phyloP scores from a whole-genome alignment of 2,797 vertebrate species.

The Morelia viridis region DNA sequence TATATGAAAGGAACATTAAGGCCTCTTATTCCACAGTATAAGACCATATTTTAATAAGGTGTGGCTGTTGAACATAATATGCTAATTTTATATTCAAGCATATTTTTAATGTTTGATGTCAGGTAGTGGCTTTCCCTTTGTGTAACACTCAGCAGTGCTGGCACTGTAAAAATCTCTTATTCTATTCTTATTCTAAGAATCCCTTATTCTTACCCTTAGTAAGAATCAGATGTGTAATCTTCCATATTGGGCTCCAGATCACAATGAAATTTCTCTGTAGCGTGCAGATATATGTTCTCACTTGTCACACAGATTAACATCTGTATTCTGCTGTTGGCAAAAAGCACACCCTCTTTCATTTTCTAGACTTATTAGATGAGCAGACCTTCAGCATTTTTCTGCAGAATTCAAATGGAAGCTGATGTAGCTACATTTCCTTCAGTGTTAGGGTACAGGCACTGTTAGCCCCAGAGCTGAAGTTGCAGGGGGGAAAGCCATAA shows the following conservation, averaged over 20 bases:
- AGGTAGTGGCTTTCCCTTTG: too few relatives aligned
- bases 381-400: neutral
- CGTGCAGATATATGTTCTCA: neutral
- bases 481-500: too few relatives aligned
- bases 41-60: neutral
- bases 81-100: neutral
- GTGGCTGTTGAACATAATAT: neutral
- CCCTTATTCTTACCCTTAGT: neutral
- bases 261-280: neutral
- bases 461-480: neutral
- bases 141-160: too few relatives aligned
- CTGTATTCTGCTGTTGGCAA: neutral
- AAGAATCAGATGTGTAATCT: neutral
- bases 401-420: neutral
- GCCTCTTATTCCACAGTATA: neutral
- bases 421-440: neutral
- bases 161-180: too few relatives aligned
- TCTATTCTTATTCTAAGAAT: neutral
- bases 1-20: neutral
- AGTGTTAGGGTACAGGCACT: neutral
- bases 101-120: neutral
- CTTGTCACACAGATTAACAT: neutral
- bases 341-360: neutral
- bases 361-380: fast-evolving
- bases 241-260: neutral